Percentiles rank a stretch among this genome's conserved stretches.
Conservation (phyloP, 2,888 invertebrate species). For the Tiliacea citrago region DNA sequence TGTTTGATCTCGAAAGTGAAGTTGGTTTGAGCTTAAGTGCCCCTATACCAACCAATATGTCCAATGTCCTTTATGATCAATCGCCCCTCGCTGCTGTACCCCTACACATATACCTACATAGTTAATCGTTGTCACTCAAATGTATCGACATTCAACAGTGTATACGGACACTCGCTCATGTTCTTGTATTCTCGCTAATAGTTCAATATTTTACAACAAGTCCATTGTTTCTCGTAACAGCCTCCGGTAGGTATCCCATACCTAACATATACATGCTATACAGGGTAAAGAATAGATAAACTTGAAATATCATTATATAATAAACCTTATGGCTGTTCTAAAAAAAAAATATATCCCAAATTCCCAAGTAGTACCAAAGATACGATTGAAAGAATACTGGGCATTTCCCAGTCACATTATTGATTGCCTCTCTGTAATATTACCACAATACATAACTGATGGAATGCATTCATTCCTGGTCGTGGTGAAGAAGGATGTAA, state of each 20-base stretch:
- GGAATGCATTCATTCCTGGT: no score
- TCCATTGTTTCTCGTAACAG: constrained; percentile 39
- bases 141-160: background rate
- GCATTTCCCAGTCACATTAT: no score
- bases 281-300: no score
- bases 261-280: constrained; percentile 7
- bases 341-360: no score
- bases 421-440: no score
- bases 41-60: background rate
- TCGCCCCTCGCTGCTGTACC: background rate
- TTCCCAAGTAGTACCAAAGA: no score
- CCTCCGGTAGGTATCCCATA: constrained; percentile 13
- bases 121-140: constrained; percentile 7
- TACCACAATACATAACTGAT: no score
- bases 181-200: background rate
- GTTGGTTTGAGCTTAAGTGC: background rate
- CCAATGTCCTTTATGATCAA: background rate
- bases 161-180: background rate
- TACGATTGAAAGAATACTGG: no score
- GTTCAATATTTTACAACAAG: constrained; percentile 25
- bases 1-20: no score
- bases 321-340: no score
- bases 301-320: no score
- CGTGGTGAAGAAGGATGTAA: no score
- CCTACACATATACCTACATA: background rate